Base-by-base conservation (phyloP, 2,888 invertebrate species). In the Rugalucina vietnamica region DNA sequence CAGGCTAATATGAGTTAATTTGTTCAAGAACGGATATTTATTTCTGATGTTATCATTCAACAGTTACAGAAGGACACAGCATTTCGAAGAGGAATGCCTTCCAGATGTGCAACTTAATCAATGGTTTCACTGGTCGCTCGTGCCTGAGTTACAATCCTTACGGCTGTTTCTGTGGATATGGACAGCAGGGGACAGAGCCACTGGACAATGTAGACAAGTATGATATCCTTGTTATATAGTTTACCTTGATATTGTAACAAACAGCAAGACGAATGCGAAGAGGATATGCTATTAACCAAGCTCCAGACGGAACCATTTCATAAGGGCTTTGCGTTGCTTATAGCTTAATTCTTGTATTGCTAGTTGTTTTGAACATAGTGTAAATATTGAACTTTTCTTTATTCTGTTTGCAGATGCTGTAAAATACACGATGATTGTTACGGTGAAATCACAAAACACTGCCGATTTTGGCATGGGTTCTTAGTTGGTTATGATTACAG, bases 141-240 rank as follows among this genome's bases (percentile, higher is more conserved):
- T 93, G 93, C 43, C 78, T 87, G 0, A 89, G 89, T 69, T 92
- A 89, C 84, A 90, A 91, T 76, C 88, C 90, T 34, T 93, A 93
- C 83, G 93, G 93, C 18, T 93, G 93, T 79, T 93, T 91, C 88
- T 93, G 93, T 89, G 93, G 93, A 1, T 89, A 90, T 70, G 93
- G 93, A 18, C 91, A 91, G 60, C 83, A 81, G 14, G 92, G 90
- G 0, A 71, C 78, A 8, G 84, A 88, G 76, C 90, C 91, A 0
- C 81, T 91, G 18, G 92, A 93, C 73, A 81, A 72, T 4, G 83
- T 88, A 0, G 93, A 93, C 78, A 85, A 81, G 93, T 93, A 81
- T 84, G 89, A 83, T 4, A 57, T 60, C n/a, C n/a, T n/a, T n/a
- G n/a, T n/a, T n/a, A n/a, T n/a, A n/a, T n/a, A n/a, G n/a, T n/a